A percentile compares a stretch with the other conserved stretches of the same genome.
phyloP scores from a whole-genome alignment of 2,113 vertebrate genomes.

The Sclerurus mexicanus region DNA sequence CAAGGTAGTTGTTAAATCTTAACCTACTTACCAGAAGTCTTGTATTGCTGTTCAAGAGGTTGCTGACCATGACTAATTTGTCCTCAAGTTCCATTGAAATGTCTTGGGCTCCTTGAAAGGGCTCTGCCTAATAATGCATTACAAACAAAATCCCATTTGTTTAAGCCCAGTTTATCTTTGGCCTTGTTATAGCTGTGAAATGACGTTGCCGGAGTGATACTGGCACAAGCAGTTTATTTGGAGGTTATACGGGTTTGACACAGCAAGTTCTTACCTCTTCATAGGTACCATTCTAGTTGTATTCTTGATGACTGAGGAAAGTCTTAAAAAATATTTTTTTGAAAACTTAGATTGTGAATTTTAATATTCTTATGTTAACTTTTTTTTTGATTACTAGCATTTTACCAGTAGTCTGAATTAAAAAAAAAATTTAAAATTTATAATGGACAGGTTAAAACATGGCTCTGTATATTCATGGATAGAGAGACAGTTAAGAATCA shows the following conservation, averaged over 20 bases:
- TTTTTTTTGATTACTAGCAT: background rate
- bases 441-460: background rate
- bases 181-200: background rate
- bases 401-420: background rate
- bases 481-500: background rate
- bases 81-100: background rate
- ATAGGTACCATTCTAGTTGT: background rate
- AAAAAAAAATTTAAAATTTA: background rate
- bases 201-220: background rate
- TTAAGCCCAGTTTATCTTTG: background rate
- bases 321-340: background rate
- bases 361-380: background rate
- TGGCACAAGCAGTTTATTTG: background rate
- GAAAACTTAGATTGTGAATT: background rate
- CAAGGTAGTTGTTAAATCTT: background rate
- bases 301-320: background rate
- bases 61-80: background rate
- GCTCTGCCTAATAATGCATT: background rate
- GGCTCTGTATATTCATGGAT: background rate
- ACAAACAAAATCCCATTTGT: background rate
- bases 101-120: background rate
- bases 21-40: background rate
- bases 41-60: background rate
- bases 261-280: background rate
- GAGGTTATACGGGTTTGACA: background rate